Percentiles rank a stretch among this genome's conserved stretches.
Evolutionary conservation across 2,888 invertebrate genomes (phyloP).

Genomic region (Callyntrura sp.): DNA sequence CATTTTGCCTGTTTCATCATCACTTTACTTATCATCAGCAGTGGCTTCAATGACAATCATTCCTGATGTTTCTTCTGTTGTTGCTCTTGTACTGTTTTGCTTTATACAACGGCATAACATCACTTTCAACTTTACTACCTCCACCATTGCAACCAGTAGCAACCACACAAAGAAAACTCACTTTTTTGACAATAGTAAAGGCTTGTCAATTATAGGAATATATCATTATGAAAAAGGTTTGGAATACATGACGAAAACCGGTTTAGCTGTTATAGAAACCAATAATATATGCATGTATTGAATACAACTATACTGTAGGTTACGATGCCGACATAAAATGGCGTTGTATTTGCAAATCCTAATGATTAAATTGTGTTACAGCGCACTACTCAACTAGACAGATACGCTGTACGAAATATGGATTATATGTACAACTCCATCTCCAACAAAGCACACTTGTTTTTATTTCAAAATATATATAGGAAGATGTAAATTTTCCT

Average conservation of each 20-base stretch:
- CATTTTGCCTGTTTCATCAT: not conserved
- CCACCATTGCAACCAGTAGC: not conserved
- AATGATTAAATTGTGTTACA: not conserved
- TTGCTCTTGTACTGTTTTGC: slow-evolving; percentile 14
- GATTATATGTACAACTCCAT: not conserved
- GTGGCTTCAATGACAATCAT: not conserved
- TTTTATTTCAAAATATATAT: not conserved
- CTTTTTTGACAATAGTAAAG: slow-evolving; percentile 32
- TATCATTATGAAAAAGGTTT: too few species aligned
- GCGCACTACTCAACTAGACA: not conserved
- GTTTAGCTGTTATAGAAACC: slow-evolving; percentile 27
- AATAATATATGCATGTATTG: not conserved
- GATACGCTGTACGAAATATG: not conserved
- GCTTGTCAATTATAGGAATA: too few species aligned
- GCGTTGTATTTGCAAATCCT: not conserved
- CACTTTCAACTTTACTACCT: too few species aligned
- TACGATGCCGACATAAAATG: too few species aligned
- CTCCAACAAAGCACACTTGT: not conserved
- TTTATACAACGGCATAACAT: too few species aligned
- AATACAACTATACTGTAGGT: too few species aligned
- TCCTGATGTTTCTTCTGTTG: not conserved
- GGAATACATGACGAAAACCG: slow-evolving; percentile 29
- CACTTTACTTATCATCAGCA: not conserved
- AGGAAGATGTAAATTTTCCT: not conserved
- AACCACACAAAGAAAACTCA: slow-evolving; percentile 16